Percentiles rank a stretch among this genome's conserved stretches.
Conservation (phyloP, 1,140 invertebrate species). For the Gonatopus flavifemur region DNA sequence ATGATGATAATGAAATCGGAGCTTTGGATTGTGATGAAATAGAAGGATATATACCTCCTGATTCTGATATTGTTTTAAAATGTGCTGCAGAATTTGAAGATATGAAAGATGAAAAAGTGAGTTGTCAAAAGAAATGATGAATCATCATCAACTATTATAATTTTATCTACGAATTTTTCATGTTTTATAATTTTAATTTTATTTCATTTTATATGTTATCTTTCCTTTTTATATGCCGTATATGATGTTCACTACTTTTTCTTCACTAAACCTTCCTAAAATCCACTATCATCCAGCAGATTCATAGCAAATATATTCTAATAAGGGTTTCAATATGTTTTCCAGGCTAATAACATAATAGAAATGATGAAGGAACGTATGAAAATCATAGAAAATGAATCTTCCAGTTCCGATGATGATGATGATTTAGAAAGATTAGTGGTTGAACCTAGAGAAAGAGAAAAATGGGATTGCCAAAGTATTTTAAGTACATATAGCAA, state of each 20-base stretch:
- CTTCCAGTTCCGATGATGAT: slow-evolving; percentile 57
- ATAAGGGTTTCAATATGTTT: neutral
- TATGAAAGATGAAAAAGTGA: slow-evolving; percentile 39
- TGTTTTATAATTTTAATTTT: too few species aligned
- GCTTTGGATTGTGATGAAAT: slow-evolving; percentile 88
- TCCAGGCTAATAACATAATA: slow-evolving; percentile 38
- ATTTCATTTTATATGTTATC: too few species aligned
- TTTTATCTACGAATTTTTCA: too few species aligned
- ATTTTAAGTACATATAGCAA: slow-evolving; percentile 89
- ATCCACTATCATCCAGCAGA: neutral
- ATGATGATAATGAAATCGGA: slow-evolving; percentile 89
- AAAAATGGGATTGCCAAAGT: slow-evolving; percentile 92
- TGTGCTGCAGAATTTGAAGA: slow-evolving; percentile 64
- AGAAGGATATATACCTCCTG: slow-evolving; percentile 73
- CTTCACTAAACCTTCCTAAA: too few species aligned
- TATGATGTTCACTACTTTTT: too few species aligned
- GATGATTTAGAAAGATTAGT: slow-evolving; percentile 65
- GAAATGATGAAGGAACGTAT: slow-evolving; percentile 43
- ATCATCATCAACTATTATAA: too few species aligned
- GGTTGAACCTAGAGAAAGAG: slow-evolving; percentile 62
- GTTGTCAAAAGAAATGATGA: slow-evolving; percentile 4
- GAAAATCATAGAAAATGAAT: slow-evolving; percentile 35
- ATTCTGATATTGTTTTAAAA: slow-evolving; percentile 67
- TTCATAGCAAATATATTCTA: neutral
- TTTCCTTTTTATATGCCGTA: too few species aligned